These are phyloP conservation scores for Helicorthomorpha holstii DNA, from an alignment of 1,140 invertebrate species.

Conservation along the genomic window DNA sequence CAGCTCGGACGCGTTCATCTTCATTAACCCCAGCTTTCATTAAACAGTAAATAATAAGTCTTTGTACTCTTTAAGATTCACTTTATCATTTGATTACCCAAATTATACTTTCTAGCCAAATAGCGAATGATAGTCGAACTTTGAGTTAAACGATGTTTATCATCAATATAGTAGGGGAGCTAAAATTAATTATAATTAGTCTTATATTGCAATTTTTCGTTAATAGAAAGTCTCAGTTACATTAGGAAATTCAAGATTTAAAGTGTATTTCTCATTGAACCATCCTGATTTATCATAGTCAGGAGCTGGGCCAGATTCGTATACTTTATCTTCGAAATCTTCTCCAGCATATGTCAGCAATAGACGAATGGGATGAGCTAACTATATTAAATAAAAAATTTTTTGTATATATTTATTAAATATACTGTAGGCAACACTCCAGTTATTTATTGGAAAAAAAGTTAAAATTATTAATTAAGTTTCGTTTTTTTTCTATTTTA, in stretches of 20 bases:
- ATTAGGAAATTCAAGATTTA: slow-evolving; percentile 24
- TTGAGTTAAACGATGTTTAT: slow-evolving; percentile 31
- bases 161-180: slow-evolving; percentile 38
- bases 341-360: slow-evolving; percentile 25
- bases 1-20: slow-evolving; percentile 25
- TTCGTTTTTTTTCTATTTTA: too few relatives aligned
- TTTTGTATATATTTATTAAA: too few relatives aligned
- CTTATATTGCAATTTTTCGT: neutral
- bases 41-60: too few relatives aligned
- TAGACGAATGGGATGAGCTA: slow-evolving; percentile 29
- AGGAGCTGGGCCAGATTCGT: slow-evolving; percentile 15
- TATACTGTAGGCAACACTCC: too few relatives aligned
- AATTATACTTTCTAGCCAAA: slow-evolving; percentile 29
- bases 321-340: slow-evolving; percentile 25
- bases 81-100: slow-evolving; percentile 17
- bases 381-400: slow-evolving; percentile 11
- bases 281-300: slow-evolving; percentile 15
- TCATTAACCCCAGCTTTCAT: slow-evolving; percentile 26
- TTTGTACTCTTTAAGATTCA: too few relatives aligned
- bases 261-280: slow-evolving; percentile 18
- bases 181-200: slow-evolving; percentile 11
- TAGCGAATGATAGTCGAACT: slow-evolving; percentile 33
- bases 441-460: too few relatives aligned
- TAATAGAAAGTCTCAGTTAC: slow-evolving; percentile 8
- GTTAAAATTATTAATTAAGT: too few relatives aligned